Evolutionary conservation across 2,113 vertebrate species (phyloP), one percentile per base, ranked within the genome.

Genomic region (Dendropsophus ebraccatus): DNA sequence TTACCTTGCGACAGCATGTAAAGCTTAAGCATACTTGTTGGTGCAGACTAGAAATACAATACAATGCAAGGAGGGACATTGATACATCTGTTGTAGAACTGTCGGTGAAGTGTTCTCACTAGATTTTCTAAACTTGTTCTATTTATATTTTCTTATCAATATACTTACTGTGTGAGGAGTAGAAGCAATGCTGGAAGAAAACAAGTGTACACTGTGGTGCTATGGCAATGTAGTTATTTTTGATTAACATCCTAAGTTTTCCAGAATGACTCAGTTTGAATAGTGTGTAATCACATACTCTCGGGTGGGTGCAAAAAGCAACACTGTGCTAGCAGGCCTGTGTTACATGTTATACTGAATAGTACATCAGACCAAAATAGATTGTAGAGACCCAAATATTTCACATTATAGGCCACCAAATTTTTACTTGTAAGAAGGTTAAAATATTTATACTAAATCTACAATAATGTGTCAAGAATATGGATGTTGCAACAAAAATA

Each of bases 191-290:
- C 37, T 28, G n/a, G 16, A 54, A 45, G 17, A 47, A 79, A 41
- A 56, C 28, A 76, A 76, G 49, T 11, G 16, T 54, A 35, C 49
- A 78, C 49, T 56, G 49, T 19, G 30, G 50, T 35, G 75, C 28
- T 23, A 32, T 32, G 28, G 41, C 21, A 25, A 47, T 65, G 60
- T 47, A 47, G n/a, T 28, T n/a, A 41, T 60, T 80, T 35, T 60
- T 25, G 37, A 23, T 81, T 35, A n/a, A 45, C 78, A 62, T 45
- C 35, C 77, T 35, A 37, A 0, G 8, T 32, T 65, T 62, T 28
- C n/a, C 78, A 62, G 35, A 81, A 47, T 81, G 78, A 81, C 35
- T 81, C 78, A 65, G 56, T 25, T 5, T 65, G 14, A 81, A 47
- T 17, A 62, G 35, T 47, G 56, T 62, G 35, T 81, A 65, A 81